Conservation (phyloP, 2,888 invertebrate genomes). For the Diogma glabrata region DNA sequence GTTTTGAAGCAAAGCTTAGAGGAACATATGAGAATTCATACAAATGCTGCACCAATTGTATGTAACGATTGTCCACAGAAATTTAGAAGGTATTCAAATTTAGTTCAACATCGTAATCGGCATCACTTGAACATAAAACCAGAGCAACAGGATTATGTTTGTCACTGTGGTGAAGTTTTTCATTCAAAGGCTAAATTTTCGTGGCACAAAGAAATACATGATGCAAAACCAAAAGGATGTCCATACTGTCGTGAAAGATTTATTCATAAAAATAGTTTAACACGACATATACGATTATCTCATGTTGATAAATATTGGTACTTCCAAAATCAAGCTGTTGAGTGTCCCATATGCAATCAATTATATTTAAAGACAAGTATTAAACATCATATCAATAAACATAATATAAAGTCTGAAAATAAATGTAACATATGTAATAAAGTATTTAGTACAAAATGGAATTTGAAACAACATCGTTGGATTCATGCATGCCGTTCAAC, state of each 20-base stretch:
- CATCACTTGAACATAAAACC: constrained; percentile 63
- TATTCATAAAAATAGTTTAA: constrained; percentile 70
- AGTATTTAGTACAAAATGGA: constrained; percentile 81
- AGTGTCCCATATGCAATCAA: constrained; percentile 68
- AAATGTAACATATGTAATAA: constrained; percentile 75
- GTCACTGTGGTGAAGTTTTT: constrained; percentile 68
- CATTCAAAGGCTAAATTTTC: constrained; percentile 72
- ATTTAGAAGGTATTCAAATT: constrained; percentile 72
- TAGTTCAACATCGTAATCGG: constrained; percentile 71
- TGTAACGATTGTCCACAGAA: constrained; percentile 69
- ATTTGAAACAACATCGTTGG: constrained; percentile 80
- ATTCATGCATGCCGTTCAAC: constrained; percentile 72
- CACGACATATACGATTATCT: constrained; percentile 68
- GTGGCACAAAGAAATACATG: constrained; percentile 82
- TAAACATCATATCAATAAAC: constrained; percentile 67
- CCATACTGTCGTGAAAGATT: constrained; percentile 78
- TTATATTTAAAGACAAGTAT: constrained; percentile 69
- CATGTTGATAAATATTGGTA: constrained; percentile 68
- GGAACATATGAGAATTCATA: constrained; percentile 75
- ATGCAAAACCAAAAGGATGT: constrained; percentile 70
- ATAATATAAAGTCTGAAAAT: constrained; percentile 63
- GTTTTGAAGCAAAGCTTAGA: constrained; percentile 68
- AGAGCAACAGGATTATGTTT: constrained; percentile 60
- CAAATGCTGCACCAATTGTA: constrained; percentile 67
- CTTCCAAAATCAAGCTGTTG: constrained; percentile 44